phyloP scores from a whole-genome alignment of 2,113 vertebrate species.

The Spermophilus dauricus region DNA sequence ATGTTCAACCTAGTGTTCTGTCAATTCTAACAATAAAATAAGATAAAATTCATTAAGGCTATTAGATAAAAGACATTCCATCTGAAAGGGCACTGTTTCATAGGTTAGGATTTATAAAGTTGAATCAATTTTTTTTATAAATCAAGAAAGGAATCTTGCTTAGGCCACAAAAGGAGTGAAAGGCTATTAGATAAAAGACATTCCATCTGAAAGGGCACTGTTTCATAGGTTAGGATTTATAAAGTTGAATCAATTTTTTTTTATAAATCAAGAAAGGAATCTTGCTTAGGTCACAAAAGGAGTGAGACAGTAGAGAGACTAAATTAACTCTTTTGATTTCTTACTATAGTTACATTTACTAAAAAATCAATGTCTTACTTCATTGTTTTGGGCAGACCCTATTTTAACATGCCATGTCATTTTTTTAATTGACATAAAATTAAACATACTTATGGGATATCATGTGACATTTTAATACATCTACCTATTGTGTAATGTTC shows the following conservation, averaged over 20 bases:
- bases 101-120: slow-evolving; percentile 29
- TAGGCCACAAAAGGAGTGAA: neutral
- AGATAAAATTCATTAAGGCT: slow-evolving; percentile 62
- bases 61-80: neutral
- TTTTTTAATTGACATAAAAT: neutral
- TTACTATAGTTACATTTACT: slow-evolving; percentile 2
- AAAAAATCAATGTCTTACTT: neutral
- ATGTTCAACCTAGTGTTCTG: slow-evolving; percentile 37
- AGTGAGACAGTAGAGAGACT: neutral
- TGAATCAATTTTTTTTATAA: slow-evolving; percentile 52
- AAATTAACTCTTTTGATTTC: neutral
- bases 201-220: neutral
- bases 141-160: slow-evolving; percentile 49
- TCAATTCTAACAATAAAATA: slow-evolving; percentile 49
- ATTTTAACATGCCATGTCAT: neutral
- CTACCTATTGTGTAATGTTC: neutral
- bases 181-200: neutral
- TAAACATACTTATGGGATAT: neutral
- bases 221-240: neutral
- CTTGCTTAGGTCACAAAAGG: neutral
- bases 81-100: neutral
- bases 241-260: slow-evolving; percentile 44
- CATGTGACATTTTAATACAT: neutral
- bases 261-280: slow-evolving; percentile 58
- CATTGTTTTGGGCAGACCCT: neutral